These are phyloP conservation scores for Mareca penelope DNA, from an alignment of 2,797 vertebrate genomes.

Conservation along the genomic window DNA sequence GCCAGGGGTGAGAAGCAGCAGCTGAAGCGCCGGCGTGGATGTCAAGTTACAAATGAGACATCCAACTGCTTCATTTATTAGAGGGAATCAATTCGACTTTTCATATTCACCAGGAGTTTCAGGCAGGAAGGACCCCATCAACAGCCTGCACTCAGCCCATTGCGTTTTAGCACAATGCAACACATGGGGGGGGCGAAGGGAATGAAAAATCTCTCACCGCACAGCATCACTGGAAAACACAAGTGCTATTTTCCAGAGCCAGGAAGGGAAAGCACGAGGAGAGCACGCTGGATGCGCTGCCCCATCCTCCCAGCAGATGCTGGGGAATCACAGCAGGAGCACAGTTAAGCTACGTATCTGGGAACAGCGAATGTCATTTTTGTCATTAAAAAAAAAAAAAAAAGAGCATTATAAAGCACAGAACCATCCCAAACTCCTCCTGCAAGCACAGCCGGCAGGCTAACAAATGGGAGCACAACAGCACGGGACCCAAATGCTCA, in stretches of 20 bases:
- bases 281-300: rapidly evolving
- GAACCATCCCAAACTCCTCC: rapidly evolving
- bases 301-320: rapidly evolving
- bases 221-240: rapidly evolving
- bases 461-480: background rate
- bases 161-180: rapidly evolving
- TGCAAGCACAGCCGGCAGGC: rapidly evolving
- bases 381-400: background rate
- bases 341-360: rapidly evolving
- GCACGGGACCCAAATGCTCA: rapidly evolving
- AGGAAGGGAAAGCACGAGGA: rapidly evolving
- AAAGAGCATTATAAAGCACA: rapidly evolving
- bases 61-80: conserved; percentile 70
- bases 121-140: conserved; percentile 4
- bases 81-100: conserved; percentile 44
- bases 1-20: conserved; percentile 39
- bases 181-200: rapidly evolving
- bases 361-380: rapidly evolving
- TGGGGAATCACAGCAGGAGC: rapidly evolving
- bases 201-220: background rate
- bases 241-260: rapidly evolving
- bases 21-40: conserved; percentile 24
- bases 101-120: conserved; percentile 25
- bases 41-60: conserved; percentile 67
- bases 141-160: background rate